Evolutionary conservation across 1,140 invertebrate species (phyloP).

Genomic region (Thaumatotibia leucotreta): DNA sequence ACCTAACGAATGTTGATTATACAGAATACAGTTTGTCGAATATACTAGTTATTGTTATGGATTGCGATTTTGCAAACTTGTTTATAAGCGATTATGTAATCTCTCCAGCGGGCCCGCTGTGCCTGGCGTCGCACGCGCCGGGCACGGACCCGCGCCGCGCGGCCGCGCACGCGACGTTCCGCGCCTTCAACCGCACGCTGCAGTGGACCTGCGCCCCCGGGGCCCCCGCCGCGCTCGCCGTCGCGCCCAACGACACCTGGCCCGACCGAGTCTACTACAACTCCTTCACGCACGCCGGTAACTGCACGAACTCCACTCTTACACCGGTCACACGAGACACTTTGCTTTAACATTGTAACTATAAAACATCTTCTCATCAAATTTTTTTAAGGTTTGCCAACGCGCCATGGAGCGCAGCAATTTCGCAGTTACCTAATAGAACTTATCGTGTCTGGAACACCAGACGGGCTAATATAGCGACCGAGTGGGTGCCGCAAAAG

Average conservation of each 20-base stretch:
- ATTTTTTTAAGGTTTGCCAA: too few relatives aligned
- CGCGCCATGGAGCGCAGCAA: too few relatives aligned
- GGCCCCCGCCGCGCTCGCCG: constrained; percentile 84
- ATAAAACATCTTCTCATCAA: neutral
- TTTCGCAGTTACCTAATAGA: too few relatives aligned
- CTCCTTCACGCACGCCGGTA: constrained; percentile 87
- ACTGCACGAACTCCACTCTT: neutral
- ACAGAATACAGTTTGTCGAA: too few relatives aligned
- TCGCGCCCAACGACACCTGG: constrained; percentile 93
- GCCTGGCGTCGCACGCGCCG: constrained; percentile 81
- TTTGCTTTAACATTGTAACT: neutral
- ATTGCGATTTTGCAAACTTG: too few relatives aligned
- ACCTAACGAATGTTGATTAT: too few relatives aligned
- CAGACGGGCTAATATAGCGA: too few relatives aligned
- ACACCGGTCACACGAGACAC: too few relatives aligned
- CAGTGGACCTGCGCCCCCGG: constrained; percentile 82
- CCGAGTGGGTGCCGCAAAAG: too few relatives aligned
- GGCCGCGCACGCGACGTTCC: constrained; percentile 87
- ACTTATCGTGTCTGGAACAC: too few relatives aligned
- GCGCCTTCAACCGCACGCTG: constrained; percentile 89
- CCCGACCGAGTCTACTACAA: constrained; percentile 96
- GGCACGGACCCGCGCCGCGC: constrained; percentile 85
- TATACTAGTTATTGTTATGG: too few relatives aligned
- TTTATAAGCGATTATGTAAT: too few relatives aligned
- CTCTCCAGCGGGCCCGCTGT: constrained; percentile 85